These are phyloP conservation scores for Callocephalon fimbriatum DNA, from an alignment of 2,113 vertebrate species.

Conservation along the genomic window DNA sequence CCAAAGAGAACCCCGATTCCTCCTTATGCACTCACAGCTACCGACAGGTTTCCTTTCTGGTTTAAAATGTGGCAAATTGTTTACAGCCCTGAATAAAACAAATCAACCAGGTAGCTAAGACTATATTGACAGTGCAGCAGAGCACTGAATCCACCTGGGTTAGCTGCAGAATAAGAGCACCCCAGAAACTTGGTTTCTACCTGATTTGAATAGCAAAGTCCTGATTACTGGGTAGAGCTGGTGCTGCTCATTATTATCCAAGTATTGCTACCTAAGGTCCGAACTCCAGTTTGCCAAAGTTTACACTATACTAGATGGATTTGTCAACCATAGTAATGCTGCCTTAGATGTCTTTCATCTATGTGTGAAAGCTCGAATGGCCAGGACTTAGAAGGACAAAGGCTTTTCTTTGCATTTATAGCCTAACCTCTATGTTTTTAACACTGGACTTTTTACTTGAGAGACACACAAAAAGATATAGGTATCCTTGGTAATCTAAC, in stretches of 20 bases:
- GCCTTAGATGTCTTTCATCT: neutral
- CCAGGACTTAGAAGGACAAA: neutral
- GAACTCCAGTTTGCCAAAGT: neutral
- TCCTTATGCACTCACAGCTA: neutral
- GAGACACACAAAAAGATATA: neutral
- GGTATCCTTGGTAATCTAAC: neutral
- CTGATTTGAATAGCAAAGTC: neutral
- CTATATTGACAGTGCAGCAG: neutral
- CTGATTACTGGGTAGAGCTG: neutral
- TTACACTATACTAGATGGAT: neutral
- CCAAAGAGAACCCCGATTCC: neutral
- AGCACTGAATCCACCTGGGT: neutral
- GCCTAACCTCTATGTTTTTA: neutral
- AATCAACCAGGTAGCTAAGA: neutral
- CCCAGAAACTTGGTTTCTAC: neutral
- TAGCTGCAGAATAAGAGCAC: neutral
- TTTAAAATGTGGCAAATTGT: neutral
- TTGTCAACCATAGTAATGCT: neutral
- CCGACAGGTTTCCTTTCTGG: neutral
- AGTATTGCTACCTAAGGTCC: neutral
- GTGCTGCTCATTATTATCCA: neutral
- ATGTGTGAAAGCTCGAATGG: accelerated
- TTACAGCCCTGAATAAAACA: neutral
- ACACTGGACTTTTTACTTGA: neutral
- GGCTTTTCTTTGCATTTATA: neutral